Percentiles rank a stretch among this genome's conserved stretches.
phyloP scores from a whole-genome alignment of 2,888 invertebrate species.

The Brachyopa scutellaris region DNA sequence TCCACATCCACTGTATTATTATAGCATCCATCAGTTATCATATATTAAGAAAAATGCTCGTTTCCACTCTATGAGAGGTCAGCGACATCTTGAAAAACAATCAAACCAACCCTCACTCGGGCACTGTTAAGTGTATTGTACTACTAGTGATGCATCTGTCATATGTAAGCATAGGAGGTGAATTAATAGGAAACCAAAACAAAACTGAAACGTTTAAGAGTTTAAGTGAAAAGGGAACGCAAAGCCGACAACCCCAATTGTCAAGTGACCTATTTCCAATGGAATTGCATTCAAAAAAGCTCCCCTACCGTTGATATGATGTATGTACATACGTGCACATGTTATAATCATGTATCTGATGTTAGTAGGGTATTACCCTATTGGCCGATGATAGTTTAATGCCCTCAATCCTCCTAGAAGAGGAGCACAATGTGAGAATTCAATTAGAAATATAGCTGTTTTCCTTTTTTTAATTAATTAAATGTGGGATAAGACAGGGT shows the following conservation, averaged over 20 bases:
- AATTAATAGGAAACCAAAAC: conserved; percentile 36
- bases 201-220: too few species aligned
- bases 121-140: conserved; percentile 20
- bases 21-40: not conserved
- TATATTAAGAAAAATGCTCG: not conserved
- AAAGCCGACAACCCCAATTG: conserved; percentile 47
- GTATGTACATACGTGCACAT: not conserved
- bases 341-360: conserved; percentile 24
- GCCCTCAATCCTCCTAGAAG: conserved; percentile 8
- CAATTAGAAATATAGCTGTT: conserved; percentile 19
- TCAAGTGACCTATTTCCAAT: conserved; percentile 44
- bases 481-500: not conserved
- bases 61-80: not conserved
- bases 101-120: not conserved
- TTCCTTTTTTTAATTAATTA: not conserved
- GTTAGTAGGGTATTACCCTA: conserved; percentile 2
- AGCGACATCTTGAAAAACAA: conserved; percentile 2
- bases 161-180: not conserved
- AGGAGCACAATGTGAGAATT: conserved; percentile 15
- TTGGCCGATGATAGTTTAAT: conserved; percentile 21
- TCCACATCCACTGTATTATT: too few species aligned
- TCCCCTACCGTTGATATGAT: not conserved
- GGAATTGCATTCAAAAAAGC: conserved; percentile 19
- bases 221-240: conserved; percentile 34
- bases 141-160: conserved; percentile 16